A percentile compares a stretch with the other conserved stretches of the same genome.
These are phyloP conservation scores for Peromyscus aztecus DNA, from an alignment of 2,797 vertebrate species.

Conservation along the genomic window DNA sequence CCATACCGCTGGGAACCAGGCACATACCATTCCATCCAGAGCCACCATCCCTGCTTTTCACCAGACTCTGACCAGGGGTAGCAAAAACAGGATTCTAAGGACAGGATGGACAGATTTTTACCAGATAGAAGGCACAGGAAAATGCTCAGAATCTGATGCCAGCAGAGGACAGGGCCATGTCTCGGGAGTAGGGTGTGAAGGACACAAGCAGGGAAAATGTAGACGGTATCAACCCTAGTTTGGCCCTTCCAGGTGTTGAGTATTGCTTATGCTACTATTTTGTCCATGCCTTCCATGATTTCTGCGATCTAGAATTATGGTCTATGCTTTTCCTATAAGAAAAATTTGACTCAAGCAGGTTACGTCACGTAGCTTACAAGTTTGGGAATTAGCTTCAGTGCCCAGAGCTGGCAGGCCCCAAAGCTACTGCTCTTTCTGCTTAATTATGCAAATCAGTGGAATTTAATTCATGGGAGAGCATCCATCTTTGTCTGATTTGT, in stretches of 20 bases:
- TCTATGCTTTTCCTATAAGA: neutral
- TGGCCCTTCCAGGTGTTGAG: neutral
- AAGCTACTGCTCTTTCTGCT: neutral
- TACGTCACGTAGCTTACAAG: neutral
- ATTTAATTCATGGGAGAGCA: conserved; percentile 21
- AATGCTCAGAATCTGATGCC: neutral
- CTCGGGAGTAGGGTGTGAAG: neutral
- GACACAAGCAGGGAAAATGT: neutral
- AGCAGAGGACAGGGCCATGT: neutral
- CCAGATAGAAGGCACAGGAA: neutral
- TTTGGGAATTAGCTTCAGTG: neutral
- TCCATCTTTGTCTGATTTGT: conserved; percentile 7
- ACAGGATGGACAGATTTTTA: neutral
- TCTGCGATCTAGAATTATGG: neutral
- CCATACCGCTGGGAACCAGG: too few relatives aligned
- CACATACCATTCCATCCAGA: neutral
- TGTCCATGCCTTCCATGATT: neutral
- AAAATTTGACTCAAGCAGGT: neutral
- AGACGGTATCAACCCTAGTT: neutral
- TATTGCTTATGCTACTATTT: neutral
- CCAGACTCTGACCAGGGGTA: neutral
- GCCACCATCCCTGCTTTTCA: neutral
- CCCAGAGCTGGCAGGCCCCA: neutral
- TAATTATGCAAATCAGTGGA: conserved; percentile 4
- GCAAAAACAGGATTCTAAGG: neutral